Conservation (phyloP, 2,113 vertebrate genomes). For the Talpa occidentalis region DNA sequence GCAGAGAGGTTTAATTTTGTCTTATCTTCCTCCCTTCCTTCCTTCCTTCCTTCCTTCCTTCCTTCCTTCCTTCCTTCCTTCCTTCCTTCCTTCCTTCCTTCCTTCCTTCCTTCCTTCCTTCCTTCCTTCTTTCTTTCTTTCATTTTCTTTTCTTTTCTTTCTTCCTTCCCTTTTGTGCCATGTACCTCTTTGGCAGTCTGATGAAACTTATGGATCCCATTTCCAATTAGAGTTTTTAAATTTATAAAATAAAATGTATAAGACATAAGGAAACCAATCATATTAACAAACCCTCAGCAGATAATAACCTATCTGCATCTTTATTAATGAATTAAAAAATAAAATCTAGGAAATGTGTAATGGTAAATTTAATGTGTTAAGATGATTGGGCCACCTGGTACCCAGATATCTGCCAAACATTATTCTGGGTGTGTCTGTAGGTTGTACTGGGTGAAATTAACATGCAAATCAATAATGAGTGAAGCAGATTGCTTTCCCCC, state of each 20-base stretch:
- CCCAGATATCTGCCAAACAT: background rate
- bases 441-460: background rate
- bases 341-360: background rate
- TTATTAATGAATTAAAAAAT: background rate
- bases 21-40: too few relatives aligned
- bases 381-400: background rate
- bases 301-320: background rate
- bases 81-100: too few relatives aligned
- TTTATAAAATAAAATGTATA: too few relatives aligned
- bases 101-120: too few relatives aligned
- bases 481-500: background rate
- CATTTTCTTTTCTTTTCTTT: background rate
- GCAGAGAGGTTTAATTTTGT: background rate
- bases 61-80: too few relatives aligned
- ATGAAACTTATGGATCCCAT: background rate
- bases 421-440: background rate
- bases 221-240: background rate
- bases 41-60: too few relatives aligned
- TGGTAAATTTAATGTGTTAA: background rate
- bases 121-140: too few relatives aligned
- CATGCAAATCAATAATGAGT: background rate
- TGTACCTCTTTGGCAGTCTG: background rate
- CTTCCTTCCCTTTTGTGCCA: background rate
- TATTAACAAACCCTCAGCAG: background rate
- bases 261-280: background rate